A percentile compares a stretch with the other conserved stretches of the same genome.
Conservation (phyloP, 2,797 vertebrate genomes). For the Chiloscyllium punctatum region DNA sequence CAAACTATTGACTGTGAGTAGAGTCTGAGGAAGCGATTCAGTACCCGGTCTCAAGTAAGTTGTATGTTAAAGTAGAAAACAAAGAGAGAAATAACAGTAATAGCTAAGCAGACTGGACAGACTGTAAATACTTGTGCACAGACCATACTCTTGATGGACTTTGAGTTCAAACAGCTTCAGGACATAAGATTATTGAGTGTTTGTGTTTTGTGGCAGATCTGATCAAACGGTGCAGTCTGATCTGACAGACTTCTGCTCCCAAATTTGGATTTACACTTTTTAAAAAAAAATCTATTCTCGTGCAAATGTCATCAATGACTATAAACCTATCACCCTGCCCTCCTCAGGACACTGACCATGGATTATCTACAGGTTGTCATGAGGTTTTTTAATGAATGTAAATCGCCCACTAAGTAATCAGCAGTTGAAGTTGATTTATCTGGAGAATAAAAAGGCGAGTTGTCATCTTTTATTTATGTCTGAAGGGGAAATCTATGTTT, state of each 20-base stretch:
- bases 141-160: neutral
- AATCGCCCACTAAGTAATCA: slow-evolving; percentile 17
- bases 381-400: slow-evolving; percentile 22
- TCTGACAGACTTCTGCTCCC: neutral
- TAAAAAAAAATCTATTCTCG: neutral
- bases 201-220: neutral
- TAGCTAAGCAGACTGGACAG: neutral
- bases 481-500: slow-evolving; percentile 62
- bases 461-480: slow-evolving; percentile 48
- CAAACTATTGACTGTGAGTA: neutral
- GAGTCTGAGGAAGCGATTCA: neutral
- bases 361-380: neutral
- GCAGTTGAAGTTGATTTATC: slow-evolving; percentile 36
- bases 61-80: neutral
- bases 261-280: neutral
- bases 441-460: slow-evolving; percentile 20
- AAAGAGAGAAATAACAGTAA: neutral
- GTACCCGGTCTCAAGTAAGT: neutral
- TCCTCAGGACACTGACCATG: neutral
- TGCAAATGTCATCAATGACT: neutral
- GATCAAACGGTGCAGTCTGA: neutral
- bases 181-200: neutral
- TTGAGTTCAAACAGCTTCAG: neutral
- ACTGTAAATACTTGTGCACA: neutral
- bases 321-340: neutral